phyloP scores from a whole-genome alignment of 2,113 vertebrate species.

The Ageneiosus marmoratus region DNA sequence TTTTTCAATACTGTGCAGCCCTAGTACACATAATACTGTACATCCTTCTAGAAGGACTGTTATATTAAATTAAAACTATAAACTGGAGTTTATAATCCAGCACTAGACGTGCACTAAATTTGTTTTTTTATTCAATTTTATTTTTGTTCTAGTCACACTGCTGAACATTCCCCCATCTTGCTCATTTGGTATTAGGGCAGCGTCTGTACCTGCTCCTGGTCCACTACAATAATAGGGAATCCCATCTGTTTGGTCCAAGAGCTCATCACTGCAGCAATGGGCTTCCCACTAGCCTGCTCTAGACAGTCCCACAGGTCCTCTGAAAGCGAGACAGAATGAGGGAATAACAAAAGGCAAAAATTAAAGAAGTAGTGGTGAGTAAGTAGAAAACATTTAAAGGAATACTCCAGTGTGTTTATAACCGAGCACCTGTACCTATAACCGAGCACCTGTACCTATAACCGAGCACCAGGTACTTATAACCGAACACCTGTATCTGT shows the following conservation, averaged over 20 bases:
- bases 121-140: no score
- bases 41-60: not conserved
- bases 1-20: no score
- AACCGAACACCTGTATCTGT: no score
- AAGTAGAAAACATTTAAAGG: not conserved
- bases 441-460: no score
- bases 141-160: not conserved
- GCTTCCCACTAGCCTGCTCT: constrained; percentile 92
- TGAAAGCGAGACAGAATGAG: constrained; percentile 59
- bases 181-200: not conserved
- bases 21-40: not conserved
- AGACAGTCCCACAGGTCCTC: constrained; percentile 97
- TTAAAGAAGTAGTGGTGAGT: not conserved
- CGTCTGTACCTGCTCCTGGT: constrained; percentile 86
- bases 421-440: not conserved
- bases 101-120: not conserved
- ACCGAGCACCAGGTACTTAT: no score
- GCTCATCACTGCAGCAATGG: constrained; percentile 92
- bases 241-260: constrained; percentile 99
- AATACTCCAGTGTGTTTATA: not conserved
- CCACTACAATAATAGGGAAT: constrained; percentile 92
- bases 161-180: no score
- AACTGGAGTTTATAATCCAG: not conserved
- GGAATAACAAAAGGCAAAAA: not conserved
- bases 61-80: not conserved